Conservation (phyloP, 2,888 invertebrate species). For the Clitarchus hookeri region DNA sequence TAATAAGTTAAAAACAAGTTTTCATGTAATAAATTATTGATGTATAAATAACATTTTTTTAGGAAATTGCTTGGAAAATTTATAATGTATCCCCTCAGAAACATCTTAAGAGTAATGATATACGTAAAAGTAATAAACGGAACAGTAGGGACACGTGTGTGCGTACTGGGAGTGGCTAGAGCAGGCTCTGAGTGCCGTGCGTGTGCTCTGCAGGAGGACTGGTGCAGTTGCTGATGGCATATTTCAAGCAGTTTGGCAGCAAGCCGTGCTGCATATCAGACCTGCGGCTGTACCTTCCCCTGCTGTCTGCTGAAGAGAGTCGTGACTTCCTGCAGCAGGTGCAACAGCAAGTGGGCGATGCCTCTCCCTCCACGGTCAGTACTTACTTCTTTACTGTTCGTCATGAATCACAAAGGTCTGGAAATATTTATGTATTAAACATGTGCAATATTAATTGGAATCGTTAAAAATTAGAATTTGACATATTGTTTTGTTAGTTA, state of each 20-base stretch:
- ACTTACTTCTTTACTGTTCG: too few species aligned
- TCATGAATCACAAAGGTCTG: too few species aligned
- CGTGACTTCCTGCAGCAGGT: conserved; percentile 48
- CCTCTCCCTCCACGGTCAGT: conserved; percentile 54
- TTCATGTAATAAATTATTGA: too few species aligned
- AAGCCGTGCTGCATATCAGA: conserved; percentile 88
- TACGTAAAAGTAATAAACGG: too few species aligned
- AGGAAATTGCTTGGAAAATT: too few species aligned
- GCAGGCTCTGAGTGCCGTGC: background rate
- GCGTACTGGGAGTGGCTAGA: background rate
- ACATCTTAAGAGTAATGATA: too few species aligned
- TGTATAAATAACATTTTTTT: too few species aligned
- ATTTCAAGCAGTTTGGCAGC: conserved; percentile 80
- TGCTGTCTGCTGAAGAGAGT: conserved; percentile 66
- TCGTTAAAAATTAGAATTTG: too few species aligned
- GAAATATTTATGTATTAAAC: conserved; percentile 3
- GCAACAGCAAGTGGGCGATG: conserved; percentile 51
- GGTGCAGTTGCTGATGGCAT: conserved; percentile 73
- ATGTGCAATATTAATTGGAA: background rate
- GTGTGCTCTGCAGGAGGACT: conserved; percentile 60
- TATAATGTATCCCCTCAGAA: too few species aligned
- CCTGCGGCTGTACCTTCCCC: conserved; percentile 72
- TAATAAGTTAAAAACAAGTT: too few species aligned
- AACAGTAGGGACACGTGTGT: background rate
- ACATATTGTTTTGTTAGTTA: too few species aligned